Base-by-base conservation (phyloP, 2,797 vertebrate species). In the Lacerta viridis region DNA sequence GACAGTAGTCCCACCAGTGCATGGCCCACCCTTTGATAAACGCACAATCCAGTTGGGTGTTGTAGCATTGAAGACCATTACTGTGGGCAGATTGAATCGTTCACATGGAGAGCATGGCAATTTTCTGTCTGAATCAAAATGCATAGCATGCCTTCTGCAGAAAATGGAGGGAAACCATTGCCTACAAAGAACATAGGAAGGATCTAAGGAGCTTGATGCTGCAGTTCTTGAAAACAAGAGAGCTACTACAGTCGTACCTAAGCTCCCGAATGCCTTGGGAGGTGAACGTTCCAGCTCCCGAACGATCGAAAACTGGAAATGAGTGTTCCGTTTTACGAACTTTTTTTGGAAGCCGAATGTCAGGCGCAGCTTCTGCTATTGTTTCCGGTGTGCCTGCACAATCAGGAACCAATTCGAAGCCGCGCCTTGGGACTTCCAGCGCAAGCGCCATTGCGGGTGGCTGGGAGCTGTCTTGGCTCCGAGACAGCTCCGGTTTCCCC, bases 111-210 rank as follows among this genome's bases (percentile, higher is more conserved):
- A 13, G 41, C 75, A 46, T 25, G 41, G 43, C 43, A 74, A 25
- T 1, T 0, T 69, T 50, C 1, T 5, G 1, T 41, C 43, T 23
- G 17, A 72, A 71, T 71, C 29, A 80, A 23, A 79, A 59, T 33
- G 29, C 29, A 59, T 7, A 55, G 4, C n/a, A 8, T 27, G 66
- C 50, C 50, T 23, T 3, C 50, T 7, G n/a, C 7, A 18, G 13
- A 33, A 33, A 33, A 3, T 2, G 10, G 43, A 82, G 85, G 7
- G 0, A 69, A 85, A 80, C 0, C 0, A 0, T 10, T 0, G 74
- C 50, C 11, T 36, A 83, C 0, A 0, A 0, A 11, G 46, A 50
- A 86, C 79, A 27, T 11, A 41, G 0, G 39, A 15, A 0, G 0
- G 6, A 87, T 8, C 0, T 25, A 13, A 23, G 55, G 0, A 87